A percentile compares a stretch with the other conserved stretches of the same genome.
Conservation (phyloP, 2,888 invertebrate genomes). For the Acanthosoma haemorrhoidale region DNA sequence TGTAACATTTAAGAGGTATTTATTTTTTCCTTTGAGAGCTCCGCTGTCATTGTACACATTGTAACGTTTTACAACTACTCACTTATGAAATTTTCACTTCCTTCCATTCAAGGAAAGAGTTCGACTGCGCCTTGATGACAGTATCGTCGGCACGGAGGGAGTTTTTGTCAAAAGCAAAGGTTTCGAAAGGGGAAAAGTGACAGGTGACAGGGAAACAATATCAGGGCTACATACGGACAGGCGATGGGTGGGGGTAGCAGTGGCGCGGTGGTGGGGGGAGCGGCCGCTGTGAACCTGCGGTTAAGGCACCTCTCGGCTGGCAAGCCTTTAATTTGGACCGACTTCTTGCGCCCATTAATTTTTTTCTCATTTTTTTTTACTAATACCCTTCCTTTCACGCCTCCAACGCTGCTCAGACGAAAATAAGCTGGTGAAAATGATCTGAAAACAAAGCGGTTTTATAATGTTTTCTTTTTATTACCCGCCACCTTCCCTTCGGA, state of each 20-base stretch:
- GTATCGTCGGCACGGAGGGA: not conserved
- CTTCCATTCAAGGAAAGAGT: too few relatives aligned
- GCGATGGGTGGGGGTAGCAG: not conserved
- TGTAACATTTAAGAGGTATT: too few relatives aligned
- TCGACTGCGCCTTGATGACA: not conserved
- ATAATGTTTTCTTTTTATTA: constrained; percentile 12
- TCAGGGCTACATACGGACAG: not conserved
- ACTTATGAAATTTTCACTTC: too few relatives aligned
- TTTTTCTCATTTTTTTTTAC: constrained; percentile 28
- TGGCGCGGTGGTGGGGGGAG: not conserved
- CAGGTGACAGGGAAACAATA: not conserved
- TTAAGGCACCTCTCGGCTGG: not conserved
- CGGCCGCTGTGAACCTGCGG: not conserved
- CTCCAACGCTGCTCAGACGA: constrained; percentile 19
- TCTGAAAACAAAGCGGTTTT: constrained; percentile 28
- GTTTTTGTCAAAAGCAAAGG: too few relatives aligned
- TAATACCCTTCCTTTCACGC: constrained; percentile 28
- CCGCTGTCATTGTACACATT: too few relatives aligned
- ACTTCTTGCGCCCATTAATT: constrained; percentile 28
- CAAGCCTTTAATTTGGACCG: constrained; percentile 25
- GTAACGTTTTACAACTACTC: too few relatives aligned
- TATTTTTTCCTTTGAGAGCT: too few relatives aligned
- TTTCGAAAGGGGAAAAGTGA: not conserved
- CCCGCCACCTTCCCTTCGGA: constrained; percentile 3
- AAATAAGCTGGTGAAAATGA: constrained; percentile 28